These are phyloP conservation scores for Gallinago media DNA, from an alignment of 2,113 vertebrate genomes.

Conservation along the genomic window DNA sequence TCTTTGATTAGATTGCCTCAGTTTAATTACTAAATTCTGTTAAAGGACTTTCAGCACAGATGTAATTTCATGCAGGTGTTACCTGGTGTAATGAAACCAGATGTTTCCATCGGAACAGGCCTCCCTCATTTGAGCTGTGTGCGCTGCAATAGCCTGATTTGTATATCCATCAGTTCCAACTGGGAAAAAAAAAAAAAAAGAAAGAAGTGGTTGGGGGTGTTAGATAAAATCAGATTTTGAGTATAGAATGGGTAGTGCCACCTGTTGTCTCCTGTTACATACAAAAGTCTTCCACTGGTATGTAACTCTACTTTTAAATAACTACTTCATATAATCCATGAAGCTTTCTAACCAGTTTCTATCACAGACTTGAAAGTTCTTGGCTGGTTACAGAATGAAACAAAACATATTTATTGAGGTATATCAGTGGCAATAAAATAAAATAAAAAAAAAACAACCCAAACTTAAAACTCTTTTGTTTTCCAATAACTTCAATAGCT, in stretches of 20 bases:
- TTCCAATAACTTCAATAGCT: not conserved
- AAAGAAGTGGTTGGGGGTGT: not conserved
- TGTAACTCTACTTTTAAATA: not conserved
- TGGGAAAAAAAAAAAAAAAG: not conserved
- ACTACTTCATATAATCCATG: not conserved
- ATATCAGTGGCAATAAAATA: not conserved
- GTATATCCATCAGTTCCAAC: not conserved
- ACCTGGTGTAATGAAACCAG: conserved; percentile 69
- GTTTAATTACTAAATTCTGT: conserved; percentile 70
- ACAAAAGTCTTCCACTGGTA: not conserved
- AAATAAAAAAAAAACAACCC: not conserved
- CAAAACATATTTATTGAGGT: not conserved
- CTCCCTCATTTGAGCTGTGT: conserved; percentile 8
- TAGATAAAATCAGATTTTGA: not conserved
- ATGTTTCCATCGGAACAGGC: conserved; percentile 36
- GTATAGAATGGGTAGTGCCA: not conserved
- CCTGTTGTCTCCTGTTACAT: not conserved
- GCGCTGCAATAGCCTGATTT: not conserved
- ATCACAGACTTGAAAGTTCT: not conserved
- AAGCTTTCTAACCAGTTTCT: not conserved
- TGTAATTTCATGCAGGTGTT: conserved; percentile 70
- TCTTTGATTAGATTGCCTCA: conserved; percentile 71
- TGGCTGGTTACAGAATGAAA: not conserved
- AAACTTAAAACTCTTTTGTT: not conserved
- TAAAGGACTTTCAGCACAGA: conserved; percentile 60